Evolutionary conservation across 2,797 vertebrate species (phyloP).

Genomic region (Discoglossus pictus): DNA sequence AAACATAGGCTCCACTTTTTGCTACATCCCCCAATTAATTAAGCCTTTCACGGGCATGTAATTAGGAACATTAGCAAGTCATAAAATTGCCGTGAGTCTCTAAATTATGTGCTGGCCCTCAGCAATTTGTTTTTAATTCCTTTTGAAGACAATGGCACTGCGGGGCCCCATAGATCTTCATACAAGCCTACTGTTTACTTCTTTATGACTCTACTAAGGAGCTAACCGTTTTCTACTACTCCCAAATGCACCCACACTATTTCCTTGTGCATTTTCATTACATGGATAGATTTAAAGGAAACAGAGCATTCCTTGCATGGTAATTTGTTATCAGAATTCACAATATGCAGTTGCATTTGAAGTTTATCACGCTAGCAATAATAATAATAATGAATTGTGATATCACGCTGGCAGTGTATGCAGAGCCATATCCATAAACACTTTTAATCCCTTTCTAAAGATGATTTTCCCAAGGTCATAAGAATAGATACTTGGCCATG

Average conservation of each 20-base stretch:
- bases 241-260: conserved; percentile 66
- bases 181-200: conserved; percentile 81
- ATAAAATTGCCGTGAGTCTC: conserved; percentile 99
- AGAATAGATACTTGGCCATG: background rate
- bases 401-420: background rate
- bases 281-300: conserved; percentile 60
- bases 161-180: conserved; percentile 91
- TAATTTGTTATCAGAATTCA: conserved; percentile 12
- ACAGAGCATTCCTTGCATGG: conserved; percentile 8
- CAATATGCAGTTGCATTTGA: background rate
- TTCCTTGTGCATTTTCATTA: conserved; percentile 57
- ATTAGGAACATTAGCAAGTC: conserved; percentile 99
- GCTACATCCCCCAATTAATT: conserved; percentile 96
- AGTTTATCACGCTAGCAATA: conserved; percentile 13
- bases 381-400: background rate
- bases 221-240: conserved; percentile 67
- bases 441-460: conserved; percentile 3
- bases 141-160: conserved; percentile 92
- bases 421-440: background rate
- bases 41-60: conserved; percentile 99
- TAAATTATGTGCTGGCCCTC: conserved; percentile 97
- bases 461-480: conserved; percentile 2
- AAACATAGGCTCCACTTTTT: conserved; percentile 92
- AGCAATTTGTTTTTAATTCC: conserved; percentile 99
- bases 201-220: conserved; percentile 71